Evolutionary conservation across 2,113 vertebrate species (phyloP).

Genomic region (Columba janthina): DNA sequence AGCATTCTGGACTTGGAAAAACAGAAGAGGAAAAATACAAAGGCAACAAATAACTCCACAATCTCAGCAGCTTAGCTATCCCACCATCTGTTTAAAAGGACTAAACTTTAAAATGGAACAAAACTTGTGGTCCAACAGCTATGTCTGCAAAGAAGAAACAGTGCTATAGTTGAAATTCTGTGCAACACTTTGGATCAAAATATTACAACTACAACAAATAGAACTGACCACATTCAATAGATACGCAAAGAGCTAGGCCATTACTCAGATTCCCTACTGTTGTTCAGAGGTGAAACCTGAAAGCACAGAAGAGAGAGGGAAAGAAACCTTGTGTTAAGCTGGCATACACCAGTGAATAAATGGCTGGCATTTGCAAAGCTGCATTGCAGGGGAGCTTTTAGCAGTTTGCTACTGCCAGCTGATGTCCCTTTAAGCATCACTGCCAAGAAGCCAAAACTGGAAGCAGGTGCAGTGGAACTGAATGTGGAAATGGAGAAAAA

Average conservation of each 20-base stretch:
- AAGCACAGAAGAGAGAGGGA: neutral
- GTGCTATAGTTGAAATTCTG: constrained; percentile 51
- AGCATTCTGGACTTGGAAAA: constrained; percentile 57
- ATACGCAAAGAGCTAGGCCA: constrained; percentile 21
- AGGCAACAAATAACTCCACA: constrained; percentile 58
- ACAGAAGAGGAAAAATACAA: constrained; percentile 56
- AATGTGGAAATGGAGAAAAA: constrained; percentile 50
- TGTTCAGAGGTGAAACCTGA: constrained; percentile 63
- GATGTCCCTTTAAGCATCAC: constrained; percentile 77
- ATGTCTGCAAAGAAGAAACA: constrained; percentile 46
- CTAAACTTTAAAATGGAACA: constrained; percentile 1
- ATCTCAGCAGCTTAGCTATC: constrained; percentile 17
- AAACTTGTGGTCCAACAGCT: constrained; percentile 52
- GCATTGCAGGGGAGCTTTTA: constrained; percentile 81
- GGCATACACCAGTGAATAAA: constrained; percentile 78
- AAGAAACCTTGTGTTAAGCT: constrained; percentile 64
- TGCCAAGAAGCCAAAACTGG: constrained; percentile 81
- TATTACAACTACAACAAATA: constrained; percentile 49
- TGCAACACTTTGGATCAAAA: constrained; percentile 68
- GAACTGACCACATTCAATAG: constrained; percentile 53
- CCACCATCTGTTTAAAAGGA: constrained; percentile 67
- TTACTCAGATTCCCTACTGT: constrained; percentile 45
- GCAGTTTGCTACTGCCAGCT: constrained; percentile 78
- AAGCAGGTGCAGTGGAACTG: constrained; percentile 81
- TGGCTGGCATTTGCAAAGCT: constrained; percentile 77